Percentiles rank a stretch among this genome's conserved stretches.
These are phyloP conservation scores for Heliconius cydno DNA, from an alignment of 2,888 invertebrate species.

Conservation along the genomic window DNA sequence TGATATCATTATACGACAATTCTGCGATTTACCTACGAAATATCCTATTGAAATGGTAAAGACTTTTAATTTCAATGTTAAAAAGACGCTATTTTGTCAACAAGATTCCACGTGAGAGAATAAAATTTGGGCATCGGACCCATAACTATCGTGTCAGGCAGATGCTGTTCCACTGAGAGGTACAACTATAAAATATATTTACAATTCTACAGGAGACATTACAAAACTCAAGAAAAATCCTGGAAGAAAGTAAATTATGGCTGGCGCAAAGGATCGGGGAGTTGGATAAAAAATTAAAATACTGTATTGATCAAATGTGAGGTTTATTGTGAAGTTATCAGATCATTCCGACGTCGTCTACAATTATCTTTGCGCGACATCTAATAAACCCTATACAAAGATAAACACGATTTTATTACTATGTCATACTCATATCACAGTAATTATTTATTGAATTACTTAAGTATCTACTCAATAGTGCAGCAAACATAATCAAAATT, in stretches of 20 bases:
- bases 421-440: slow-evolving; percentile 59
- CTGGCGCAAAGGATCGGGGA: slow-evolving; percentile 61
- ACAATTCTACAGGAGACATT: slow-evolving; percentile 58
- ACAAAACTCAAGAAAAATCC: slow-evolving; percentile 54
- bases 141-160: not conserved
- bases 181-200: not conserved
- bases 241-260: slow-evolving; percentile 69
- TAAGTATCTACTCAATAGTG: slow-evolving; percentile 38
- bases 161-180: not conserved
- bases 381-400: slow-evolving; percentile 29
- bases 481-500: slow-evolving; percentile 9
- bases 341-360: slow-evolving; percentile 48
- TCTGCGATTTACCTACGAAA: slow-evolving; percentile 76
- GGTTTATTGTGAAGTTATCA: slow-evolving; percentile 52
- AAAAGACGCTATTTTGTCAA: no score
- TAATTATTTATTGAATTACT: slow-evolving; percentile 50
- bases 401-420: slow-evolving; percentile 47
- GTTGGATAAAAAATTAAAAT: slow-evolving; percentile 67
- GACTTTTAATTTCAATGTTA: not conserved
- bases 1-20: slow-evolving; percentile 85
- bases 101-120: no score
- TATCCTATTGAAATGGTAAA: slow-evolving; percentile 82
- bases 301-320: slow-evolving; percentile 73
- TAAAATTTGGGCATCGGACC: no score
- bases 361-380: slow-evolving; percentile 26